Evolutionary conservation across 2,888 invertebrate species (phyloP).

Genomic region (Tetragnatha montana): DNA sequence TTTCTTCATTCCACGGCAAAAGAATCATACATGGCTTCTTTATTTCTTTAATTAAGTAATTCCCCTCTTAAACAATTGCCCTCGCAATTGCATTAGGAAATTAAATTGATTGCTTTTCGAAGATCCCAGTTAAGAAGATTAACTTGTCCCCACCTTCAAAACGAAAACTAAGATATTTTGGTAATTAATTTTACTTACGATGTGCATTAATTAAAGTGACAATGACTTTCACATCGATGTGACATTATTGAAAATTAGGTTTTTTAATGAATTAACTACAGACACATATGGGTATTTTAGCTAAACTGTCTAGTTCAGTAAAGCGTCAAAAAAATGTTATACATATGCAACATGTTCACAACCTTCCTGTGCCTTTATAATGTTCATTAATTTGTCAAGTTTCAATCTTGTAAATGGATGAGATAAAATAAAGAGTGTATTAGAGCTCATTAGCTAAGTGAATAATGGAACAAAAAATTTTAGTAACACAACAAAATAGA

Average conservation of each 20-base stretch:
- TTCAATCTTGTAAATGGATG: no score
- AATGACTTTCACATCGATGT: background rate
- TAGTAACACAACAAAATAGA: no score
- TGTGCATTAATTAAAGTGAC: background rate
- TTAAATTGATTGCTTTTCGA: constrained; percentile 26
- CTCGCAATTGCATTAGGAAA: constrained; percentile 15
- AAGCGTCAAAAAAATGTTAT: no score
- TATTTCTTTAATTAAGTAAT: constrained; percentile 30
- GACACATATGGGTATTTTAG: no score
- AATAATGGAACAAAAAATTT: no score
- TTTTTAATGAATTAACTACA: background rate
- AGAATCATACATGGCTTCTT: background rate
- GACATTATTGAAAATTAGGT: background rate
- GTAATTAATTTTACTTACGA: background rate
- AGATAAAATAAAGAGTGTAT: no score
- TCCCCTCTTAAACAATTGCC: constrained; percentile 15
- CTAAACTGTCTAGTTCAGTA: no score
- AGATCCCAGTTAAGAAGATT: constrained; percentile 9
- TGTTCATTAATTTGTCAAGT: no score
- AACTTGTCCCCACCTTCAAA: background rate
- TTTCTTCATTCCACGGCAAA: background rate
- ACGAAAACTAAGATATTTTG: background rate
- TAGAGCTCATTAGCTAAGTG: no score
- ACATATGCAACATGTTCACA: no score
- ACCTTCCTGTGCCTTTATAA: no score